These are phyloP conservation scores for Oncorhynchus mykiss DNA, from an alignment of 2,113 vertebrate species.

Conservation along the genomic window DNA sequence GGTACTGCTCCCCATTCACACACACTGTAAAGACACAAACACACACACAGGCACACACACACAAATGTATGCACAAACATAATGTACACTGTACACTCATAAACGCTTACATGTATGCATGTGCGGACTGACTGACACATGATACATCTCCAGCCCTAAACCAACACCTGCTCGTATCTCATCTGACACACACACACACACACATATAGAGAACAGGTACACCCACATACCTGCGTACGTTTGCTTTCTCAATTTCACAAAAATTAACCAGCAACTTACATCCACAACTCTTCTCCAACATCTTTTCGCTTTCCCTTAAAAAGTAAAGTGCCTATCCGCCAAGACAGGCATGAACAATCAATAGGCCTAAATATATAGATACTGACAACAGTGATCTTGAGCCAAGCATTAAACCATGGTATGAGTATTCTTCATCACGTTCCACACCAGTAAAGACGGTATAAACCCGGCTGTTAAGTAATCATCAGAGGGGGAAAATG, in stretches of 20 bases:
- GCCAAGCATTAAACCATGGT: slow-evolving; percentile 7
- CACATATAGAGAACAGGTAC: not conserved
- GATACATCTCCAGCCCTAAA: no score
- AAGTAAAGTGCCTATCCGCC: slow-evolving; percentile 41
- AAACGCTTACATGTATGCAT: not conserved
- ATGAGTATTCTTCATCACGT: slow-evolving; percentile 26
- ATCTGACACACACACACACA: no score
- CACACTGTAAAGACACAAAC: not conserved
- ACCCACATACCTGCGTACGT: slow-evolving; percentile 1
- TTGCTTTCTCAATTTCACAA: not conserved
- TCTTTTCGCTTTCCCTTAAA: not conserved
- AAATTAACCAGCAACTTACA: not conserved
- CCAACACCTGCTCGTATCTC: no score
- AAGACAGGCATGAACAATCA: slow-evolving; percentile 55
- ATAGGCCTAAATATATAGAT: slow-evolving; percentile 28
- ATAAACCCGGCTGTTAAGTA: not conserved
- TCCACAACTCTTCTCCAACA: not conserved
- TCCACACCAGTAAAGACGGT: not conserved
- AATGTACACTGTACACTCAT: not conserved
- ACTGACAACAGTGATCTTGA: not conserved
- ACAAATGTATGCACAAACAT: not conserved
- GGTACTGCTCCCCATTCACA: not conserved
- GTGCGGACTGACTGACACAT: no score
- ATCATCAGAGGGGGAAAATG: not conserved
- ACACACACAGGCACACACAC: not conserved